phyloP scores from a whole-genome alignment of 1,140 invertebrate species.

The Papilio aristodemus region DNA sequence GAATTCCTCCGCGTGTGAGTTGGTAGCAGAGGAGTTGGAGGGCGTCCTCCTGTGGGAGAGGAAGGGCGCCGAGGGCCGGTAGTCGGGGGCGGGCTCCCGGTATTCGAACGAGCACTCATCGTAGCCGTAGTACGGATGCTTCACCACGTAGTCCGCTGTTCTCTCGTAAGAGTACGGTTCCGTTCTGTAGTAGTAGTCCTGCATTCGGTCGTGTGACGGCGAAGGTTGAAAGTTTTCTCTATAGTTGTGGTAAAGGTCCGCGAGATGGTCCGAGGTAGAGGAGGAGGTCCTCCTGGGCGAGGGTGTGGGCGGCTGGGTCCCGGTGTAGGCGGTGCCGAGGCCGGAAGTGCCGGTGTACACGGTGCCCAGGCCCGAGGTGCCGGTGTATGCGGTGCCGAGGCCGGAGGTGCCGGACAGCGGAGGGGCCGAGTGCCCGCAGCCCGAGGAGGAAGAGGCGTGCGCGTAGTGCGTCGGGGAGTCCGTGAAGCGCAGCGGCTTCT shows the following conservation, averaged over 20 bases:
- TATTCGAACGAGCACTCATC: conserved; percentile 68
- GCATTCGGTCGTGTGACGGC: conserved; percentile 61
- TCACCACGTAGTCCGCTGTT: conserved; percentile 67
- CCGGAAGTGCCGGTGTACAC: conserved; percentile 68
- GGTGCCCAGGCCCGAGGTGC: conserved; percentile 56
- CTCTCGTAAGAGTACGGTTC: conserved; percentile 66
- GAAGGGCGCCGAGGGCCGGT: conserved; percentile 48
- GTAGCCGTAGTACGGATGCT: conserved; percentile 66
- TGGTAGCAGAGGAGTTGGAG: conserved; percentile 62
- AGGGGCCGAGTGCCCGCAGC: conserved; percentile 68
- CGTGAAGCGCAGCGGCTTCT: conserved; percentile 87
- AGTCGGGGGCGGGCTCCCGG: conserved; percentile 57
- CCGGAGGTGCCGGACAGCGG: conserved; percentile 71
- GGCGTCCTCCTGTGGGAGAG: conserved; percentile 59
- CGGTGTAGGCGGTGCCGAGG: conserved; percentile 75
- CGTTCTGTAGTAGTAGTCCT: conserved; percentile 83
- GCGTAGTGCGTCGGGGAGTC: conserved; percentile 88
- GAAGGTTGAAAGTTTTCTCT: conserved; percentile 68
- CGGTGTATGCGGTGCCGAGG: conserved; percentile 77
- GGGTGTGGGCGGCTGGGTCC: conserved; percentile 82
- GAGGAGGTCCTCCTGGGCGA: conserved; percentile 81
- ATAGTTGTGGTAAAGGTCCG: conserved; percentile 70
- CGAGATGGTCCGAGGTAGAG: conserved; percentile 59
- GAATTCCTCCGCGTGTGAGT: conserved; percentile 64
- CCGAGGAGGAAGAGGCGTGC: conserved; percentile 70